These are phyloP conservation scores for Girardinus metallicus DNA, from an alignment of 2,797 vertebrate genomes.

Conservation along the genomic window DNA sequence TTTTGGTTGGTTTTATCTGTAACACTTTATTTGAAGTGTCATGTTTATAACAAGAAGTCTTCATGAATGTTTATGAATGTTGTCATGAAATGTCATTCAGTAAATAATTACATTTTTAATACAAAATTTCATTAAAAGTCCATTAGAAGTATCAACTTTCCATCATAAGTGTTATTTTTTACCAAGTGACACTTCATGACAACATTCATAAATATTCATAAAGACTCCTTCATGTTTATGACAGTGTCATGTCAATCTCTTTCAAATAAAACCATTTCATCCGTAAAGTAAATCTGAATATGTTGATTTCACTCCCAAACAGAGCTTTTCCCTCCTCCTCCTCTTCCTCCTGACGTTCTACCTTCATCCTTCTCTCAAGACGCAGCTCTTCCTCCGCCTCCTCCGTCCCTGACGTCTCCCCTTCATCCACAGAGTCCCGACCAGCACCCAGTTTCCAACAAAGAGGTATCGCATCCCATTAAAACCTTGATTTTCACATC, in stretches of 20 bases:
- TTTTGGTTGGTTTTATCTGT: background rate
- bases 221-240: too few relatives aligned
- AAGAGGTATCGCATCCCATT: conserved; percentile 59
- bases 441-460: conserved; percentile 49
- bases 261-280: background rate
- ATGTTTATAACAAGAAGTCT: too few relatives aligned
- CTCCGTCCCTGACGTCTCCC: conserved; percentile 41
- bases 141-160: too few relatives aligned
- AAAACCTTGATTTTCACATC: background rate
- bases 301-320: conserved; percentile 17
- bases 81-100: too few relatives aligned
- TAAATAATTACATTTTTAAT: too few relatives aligned
- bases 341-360: conserved; percentile 23
- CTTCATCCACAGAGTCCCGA: conserved; percentile 41
- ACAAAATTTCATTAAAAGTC: too few relatives aligned
- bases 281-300: background rate
- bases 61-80: too few relatives aligned
- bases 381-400: conserved; percentile 35
- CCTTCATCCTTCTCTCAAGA: conserved; percentile 47
- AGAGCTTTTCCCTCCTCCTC: conserved; percentile 55
- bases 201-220: too few relatives aligned
- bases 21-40: too few relatives aligned
- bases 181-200: too few relatives aligned
- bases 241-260: too few relatives aligned
- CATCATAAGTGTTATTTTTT: too few relatives aligned